Evolutionary conservation across 2,888 invertebrate genomes (phyloP).

Genomic region (Platycheirus albimanus): DNA sequence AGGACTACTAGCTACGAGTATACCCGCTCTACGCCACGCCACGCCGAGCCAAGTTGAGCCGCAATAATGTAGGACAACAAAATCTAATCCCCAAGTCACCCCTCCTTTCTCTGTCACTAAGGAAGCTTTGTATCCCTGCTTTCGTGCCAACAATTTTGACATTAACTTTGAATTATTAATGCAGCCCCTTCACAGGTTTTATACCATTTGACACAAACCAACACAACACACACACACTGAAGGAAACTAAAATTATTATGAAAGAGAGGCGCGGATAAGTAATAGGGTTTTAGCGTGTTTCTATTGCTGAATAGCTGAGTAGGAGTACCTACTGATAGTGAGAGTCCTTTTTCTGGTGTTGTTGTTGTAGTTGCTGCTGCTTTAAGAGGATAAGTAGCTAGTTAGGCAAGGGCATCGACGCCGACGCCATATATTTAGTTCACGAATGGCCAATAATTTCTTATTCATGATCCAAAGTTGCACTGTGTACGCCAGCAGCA

Average conservation of each 20-base stretch:
- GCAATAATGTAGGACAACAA: conserved; percentile 30
- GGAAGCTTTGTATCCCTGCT: too few relatives aligned
- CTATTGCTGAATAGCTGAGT: conserved; percentile 19
- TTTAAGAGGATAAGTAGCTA: conserved; percentile 14
- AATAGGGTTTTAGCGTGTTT: conserved; percentile 26
- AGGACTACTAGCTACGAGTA: too few relatives aligned
- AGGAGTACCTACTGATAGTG: neutral
- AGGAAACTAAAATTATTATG: neutral
- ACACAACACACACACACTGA: too few relatives aligned
- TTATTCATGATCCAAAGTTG: conserved; percentile 41
- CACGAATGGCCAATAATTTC: conserved; percentile 47
- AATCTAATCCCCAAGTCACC: conserved; percentile 32
- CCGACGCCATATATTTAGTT: neutral
- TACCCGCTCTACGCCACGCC: neutral
- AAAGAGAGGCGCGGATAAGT: conserved; percentile 25
- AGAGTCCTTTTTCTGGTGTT: conserved; percentile 20
- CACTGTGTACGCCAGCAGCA: neutral
- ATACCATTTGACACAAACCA: neutral
- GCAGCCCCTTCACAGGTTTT: conserved; percentile 25
- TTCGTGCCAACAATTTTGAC: conserved; percentile 29
- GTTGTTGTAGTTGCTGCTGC: too few relatives aligned
- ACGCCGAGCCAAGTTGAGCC: too few relatives aligned
- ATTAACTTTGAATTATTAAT: conserved; percentile 65
- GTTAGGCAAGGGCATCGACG: conserved; percentile 31
- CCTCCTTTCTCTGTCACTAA: neutral